These are phyloP conservation scores for Apogon hyalosoma DNA, from an alignment of 2,797 vertebrate genomes.

Conservation along the genomic window DNA sequence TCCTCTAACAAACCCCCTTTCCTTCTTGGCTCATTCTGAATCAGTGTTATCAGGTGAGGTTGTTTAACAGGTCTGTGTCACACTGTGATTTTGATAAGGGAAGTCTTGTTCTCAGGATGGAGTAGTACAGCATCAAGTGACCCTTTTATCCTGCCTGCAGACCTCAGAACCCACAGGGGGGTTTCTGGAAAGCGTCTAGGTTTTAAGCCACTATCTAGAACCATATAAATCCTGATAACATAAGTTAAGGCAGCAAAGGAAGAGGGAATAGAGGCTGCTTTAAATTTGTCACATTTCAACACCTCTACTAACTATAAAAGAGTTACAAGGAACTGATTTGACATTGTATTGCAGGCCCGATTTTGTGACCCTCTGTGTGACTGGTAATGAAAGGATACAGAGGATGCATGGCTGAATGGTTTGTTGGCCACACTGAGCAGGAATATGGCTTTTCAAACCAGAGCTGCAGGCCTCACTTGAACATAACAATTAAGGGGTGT, in stretches of 20 bases:
- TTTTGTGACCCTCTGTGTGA: conserved; percentile 37
- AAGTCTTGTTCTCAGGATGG: conserved; percentile 49
- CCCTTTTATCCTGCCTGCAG: conserved; percentile 43
- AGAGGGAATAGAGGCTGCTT: conserved; percentile 17
- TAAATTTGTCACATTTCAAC: conserved; percentile 46
- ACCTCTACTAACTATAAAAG: conserved; percentile 46
- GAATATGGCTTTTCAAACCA: conserved; percentile 28
- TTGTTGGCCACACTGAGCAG: conserved; percentile 17
- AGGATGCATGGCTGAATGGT: conserved; percentile 33
- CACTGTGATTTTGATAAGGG: conserved; percentile 72
- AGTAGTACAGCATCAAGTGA: conserved; percentile 7
- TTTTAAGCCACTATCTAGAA: conserved; percentile 53
- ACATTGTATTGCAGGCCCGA: conserved; percentile 12
- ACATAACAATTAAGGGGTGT: conserved; percentile 6
- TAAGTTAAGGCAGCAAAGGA: conserved; percentile 36
- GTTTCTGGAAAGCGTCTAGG: conserved; percentile 52
- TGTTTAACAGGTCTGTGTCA: conserved; percentile 61
- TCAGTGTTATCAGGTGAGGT: conserved; percentile 70
- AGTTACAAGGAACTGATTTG: conserved; percentile 28
- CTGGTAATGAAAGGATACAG: conserved; percentile 41
- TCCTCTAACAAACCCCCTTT: conserved; percentile 12
- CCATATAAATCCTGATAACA: conserved; percentile 69
- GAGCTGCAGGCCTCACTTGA: conserved; percentile 2
- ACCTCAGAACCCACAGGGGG: conserved; percentile 47
- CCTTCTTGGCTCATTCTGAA: conserved; percentile 34